Evolutionary conservation across 30 jellyfish, hydroid and myxozoan species (phyloP), one percentile per base, ranked within the genome.

Genomic region (Aurelia aurita complex sp. Pacific): DNA sequence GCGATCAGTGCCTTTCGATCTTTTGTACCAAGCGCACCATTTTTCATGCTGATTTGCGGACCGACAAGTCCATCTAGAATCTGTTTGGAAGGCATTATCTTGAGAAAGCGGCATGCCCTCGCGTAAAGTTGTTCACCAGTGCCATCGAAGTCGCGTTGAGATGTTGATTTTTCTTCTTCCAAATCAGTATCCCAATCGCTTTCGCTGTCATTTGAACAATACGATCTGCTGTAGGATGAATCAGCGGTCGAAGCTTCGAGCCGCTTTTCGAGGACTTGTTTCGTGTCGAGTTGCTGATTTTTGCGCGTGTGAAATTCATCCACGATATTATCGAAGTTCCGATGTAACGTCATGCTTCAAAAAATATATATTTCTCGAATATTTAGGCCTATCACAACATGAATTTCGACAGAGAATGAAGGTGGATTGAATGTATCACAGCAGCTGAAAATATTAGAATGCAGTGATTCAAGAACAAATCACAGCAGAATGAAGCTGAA

Each of bases 171-270:
- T 4, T 46, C 57, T 46, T 80, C 82, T 32, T 85, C 94, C 59
- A 85, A 52, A 52, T 85, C 94, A 0, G 94, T 85, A 34, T 85
- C 94, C 82, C 87, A 69, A 36, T 36, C 85, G 53, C 60, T 33
- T 36, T 71, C 91, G 36, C 50, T 61, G 64, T 46, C 57, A 46
- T 9, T 9, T 9, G 14, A 46, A 46, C 8, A 46, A 9, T 46
- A 13, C 14, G 57, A 46, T 9, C 12, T 46, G 57, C 57, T 46
- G 11, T 8, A 46, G 57, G 57, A 46, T 46, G 57, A 46, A 46
- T 0, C 8, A 46, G 57, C 77, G n/a, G 40, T 35, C 60, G 79
- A 16, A n/a, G 71, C 53, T 50, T 10, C 14, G 67, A 5, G 14
- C 35, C 64, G 29, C 55, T 55, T 33, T 67, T 42, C 59, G 69